Conservation (phyloP, 2,113 vertebrate species). For the Pomatorhinus ruficollis region DNA sequence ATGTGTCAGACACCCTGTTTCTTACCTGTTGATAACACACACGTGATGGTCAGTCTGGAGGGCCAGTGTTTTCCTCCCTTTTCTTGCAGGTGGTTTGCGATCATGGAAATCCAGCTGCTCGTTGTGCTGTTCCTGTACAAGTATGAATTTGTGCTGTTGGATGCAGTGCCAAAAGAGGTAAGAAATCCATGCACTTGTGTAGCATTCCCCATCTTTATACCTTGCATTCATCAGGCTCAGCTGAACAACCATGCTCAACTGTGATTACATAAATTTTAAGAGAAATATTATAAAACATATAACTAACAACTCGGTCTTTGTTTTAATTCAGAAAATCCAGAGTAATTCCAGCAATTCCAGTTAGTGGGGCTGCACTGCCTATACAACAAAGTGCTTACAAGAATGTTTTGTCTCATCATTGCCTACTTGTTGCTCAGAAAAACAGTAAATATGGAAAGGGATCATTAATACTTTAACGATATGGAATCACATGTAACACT, state of each 20-base stretch:
- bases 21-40: background rate
- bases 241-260: background rate
- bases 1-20: background rate
- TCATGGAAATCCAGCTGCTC: constrained; percentile 80
- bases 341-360: background rate
- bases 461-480: background rate
- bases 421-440: background rate
- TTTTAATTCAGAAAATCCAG: background rate
- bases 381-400: background rate
- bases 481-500: background rate
- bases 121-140: constrained; percentile 77
- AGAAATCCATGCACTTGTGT: background rate
- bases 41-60: background rate
- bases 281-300: background rate
- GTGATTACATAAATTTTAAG: background rate
- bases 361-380: background rate
- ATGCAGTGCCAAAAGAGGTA: constrained; percentile 81
- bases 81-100: constrained; percentile 79
- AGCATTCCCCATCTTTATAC: background rate
- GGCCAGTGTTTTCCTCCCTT: background rate
- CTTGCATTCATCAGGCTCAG: background rate
- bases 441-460: background rate
- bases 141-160: constrained; percentile 79
- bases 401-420: background rate
- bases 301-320: fast-evolving